A percentile compares a stretch with the other conserved stretches of the same genome.
phyloP scores from a whole-genome alignment of 2,888 invertebrate genomes.

The Drosophila subquinaria region DNA sequence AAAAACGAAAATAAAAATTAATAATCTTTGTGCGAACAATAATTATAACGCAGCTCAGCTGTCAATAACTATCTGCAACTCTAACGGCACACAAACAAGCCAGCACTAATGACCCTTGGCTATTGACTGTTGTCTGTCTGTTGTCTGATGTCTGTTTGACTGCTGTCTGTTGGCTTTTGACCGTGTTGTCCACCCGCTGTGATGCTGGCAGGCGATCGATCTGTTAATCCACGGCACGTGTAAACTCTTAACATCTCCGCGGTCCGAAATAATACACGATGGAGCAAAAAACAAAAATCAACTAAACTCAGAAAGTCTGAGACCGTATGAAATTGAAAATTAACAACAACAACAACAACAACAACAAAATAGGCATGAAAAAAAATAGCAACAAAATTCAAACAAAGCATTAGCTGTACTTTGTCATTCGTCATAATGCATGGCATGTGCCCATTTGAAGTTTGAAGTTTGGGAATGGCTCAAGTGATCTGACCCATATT shows the following conservation, averaged over 20 bases:
- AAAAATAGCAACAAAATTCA: constrained; percentile 16
- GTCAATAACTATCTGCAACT: constrained; percentile 56
- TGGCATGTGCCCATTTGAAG: constrained; percentile 16
- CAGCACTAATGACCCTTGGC: constrained; percentile 47
- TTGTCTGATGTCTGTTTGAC: constrained; percentile 10
- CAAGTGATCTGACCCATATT: constrained; percentile 54
- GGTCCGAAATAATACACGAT: constrained; percentile 35
- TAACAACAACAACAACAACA: not conserved
- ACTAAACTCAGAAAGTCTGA: constrained; percentile 12
- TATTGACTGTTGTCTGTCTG: constrained; percentile 18
- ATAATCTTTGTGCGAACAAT: constrained; percentile 32
- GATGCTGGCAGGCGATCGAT: constrained; percentile 32
- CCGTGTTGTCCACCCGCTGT: constrained; percentile 42
- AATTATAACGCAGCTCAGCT: constrained; percentile 49
- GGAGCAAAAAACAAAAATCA: not conserved
- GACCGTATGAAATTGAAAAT: constrained; percentile 37
- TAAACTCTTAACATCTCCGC: constrained; percentile 64
- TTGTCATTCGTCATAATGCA: constrained; percentile 16
- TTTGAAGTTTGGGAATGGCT: constrained; percentile 20
- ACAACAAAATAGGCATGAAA: constrained; percentile 2
- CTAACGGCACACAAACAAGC: constrained; percentile 64
- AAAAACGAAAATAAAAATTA: not conserved
- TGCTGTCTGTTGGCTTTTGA: constrained; percentile 13
- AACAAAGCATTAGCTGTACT: constrained; percentile 8
- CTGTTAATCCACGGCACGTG: constrained; percentile 76